These are phyloP conservation scores for Lamprotornis superbus DNA, from an alignment of 2,113 vertebrate species.

Conservation along the genomic window DNA sequence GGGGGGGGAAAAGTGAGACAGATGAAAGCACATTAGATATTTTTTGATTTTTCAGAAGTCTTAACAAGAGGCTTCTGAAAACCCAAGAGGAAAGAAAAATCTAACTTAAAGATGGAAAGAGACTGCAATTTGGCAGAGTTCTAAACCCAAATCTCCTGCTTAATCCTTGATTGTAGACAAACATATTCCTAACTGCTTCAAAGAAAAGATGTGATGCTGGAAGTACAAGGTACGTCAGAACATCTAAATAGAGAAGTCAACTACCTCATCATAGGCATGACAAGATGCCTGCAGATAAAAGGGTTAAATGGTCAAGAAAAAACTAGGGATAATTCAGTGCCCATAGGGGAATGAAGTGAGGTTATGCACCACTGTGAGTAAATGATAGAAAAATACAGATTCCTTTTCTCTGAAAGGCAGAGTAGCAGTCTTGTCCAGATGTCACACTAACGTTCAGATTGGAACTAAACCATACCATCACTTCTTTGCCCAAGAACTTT, in stretches of 20 bases:
- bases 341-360: neutral
- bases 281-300: neutral
- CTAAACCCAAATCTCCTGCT: neutral
- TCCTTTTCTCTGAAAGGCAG: neutral
- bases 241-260: neutral
- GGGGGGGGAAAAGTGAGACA: neutral
- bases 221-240: neutral
- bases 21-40: conserved; percentile 35
- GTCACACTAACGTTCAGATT: neutral
- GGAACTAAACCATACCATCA: neutral
- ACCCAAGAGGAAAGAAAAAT: conserved; percentile 6
- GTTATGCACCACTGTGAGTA: neutral
- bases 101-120: neutral
- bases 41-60: conserved; percentile 30
- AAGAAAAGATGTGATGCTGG: neutral
- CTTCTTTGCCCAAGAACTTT: neutral
- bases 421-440: neutral
- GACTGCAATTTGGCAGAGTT: neutral
- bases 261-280: neutral
- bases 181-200: conserved; percentile 27
- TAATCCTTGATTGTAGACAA: neutral
- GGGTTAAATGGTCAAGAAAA: neutral
- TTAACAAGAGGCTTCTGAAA: conserved; percentile 50
- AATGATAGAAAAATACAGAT: neutral
- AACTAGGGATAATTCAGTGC: neutral